These are phyloP conservation scores for Rhynchonycteris naso DNA, from an alignment of 2,797 vertebrate genomes.

Conservation along the genomic window DNA sequence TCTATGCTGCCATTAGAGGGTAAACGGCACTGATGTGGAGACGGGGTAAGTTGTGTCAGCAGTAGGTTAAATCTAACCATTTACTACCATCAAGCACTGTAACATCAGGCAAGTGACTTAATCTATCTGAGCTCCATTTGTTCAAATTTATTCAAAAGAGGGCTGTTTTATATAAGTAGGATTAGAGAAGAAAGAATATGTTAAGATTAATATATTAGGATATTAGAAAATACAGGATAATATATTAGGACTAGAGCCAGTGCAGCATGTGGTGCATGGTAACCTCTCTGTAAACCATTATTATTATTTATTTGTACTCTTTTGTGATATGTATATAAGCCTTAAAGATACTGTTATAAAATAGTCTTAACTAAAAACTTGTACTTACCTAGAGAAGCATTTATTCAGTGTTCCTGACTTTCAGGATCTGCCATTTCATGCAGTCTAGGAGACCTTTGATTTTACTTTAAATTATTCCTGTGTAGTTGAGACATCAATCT, in stretches of 20 bases:
- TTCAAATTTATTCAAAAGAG: background rate
- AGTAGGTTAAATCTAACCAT: background rate
- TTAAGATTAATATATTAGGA: background rate
- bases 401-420: slow-evolving; percentile 40
- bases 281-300: background rate
- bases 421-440: slow-evolving; percentile 31
- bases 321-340: background rate
- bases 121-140: background rate
- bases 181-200: background rate
- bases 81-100: background rate
- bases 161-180: background rate
- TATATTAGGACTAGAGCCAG: background rate
- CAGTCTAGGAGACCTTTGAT: slow-evolving; percentile 57
- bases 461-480: slow-evolving; percentile 62
- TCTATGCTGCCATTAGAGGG: background rate
- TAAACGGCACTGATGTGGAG: background rate
- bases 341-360: background rate
- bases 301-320: background rate
- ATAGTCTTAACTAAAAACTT: background rate
- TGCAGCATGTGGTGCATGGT: background rate
- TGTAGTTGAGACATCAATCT: slow-evolving; percentile 68
- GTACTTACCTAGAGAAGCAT: slow-evolving; percentile 26
- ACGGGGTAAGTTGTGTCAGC: background rate
- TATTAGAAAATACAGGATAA: background rate
- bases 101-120: background rate